These are phyloP conservation scores for Marcusenius ussheri DNA, from an alignment of 2,113 vertebrate genomes.

Conservation along the genomic window DNA sequence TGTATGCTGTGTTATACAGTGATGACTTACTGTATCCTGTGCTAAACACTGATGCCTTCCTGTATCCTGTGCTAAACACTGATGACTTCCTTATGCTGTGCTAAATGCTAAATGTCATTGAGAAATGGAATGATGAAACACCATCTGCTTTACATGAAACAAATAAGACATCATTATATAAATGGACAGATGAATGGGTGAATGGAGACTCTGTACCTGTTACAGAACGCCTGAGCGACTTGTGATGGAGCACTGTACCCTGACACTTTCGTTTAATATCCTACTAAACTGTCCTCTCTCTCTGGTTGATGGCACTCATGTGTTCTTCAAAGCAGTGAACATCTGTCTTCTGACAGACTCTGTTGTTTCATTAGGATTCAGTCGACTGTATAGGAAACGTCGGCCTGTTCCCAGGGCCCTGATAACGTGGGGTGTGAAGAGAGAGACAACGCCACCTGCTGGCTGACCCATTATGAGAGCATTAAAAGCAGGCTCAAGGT, in stretches of 20 bases:
- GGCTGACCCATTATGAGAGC: neutral
- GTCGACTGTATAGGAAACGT: neutral
- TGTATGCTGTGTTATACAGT: neutral
- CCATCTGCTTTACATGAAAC: neutral
- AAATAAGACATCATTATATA: neutral
- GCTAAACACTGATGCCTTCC: neutral
- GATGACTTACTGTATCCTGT: too few species aligned
- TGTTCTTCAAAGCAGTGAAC: neutral
- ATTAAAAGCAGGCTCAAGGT: neutral
- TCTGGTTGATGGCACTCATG: neutral
- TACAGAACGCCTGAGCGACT: neutral
- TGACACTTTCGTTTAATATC: neutral
- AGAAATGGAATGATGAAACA: neutral
- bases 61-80: neutral
- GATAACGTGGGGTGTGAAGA: neutral
- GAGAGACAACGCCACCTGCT: neutral
- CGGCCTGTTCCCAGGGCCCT: neutral
- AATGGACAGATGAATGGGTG: neutral
- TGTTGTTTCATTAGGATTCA: neutral
- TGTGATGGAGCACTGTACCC: neutral
- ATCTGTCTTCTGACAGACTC: slow-evolving; percentile 13
- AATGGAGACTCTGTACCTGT: neutral
- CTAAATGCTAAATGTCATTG: neutral
- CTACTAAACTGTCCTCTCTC: neutral
- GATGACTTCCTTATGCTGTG: neutral